Base-by-base conservation (phyloP, 2,797 vertebrate species). In the Atherinosoma microstoma region DNA sequence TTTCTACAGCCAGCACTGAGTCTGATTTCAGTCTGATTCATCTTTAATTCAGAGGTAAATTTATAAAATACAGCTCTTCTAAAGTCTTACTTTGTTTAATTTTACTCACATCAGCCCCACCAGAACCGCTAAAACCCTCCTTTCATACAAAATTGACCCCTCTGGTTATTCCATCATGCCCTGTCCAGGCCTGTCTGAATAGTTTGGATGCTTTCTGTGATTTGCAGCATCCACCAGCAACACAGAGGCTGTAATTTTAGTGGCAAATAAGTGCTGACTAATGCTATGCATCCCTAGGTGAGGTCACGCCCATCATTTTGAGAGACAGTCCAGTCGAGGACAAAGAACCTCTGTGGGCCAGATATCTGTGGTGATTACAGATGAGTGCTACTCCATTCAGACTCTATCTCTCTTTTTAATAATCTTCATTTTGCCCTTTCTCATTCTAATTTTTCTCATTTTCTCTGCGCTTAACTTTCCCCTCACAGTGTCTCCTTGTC, bases 371-470 rank as follows among this genome's bases (percentile, higher is more conserved):
- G 58, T 79, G 86, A 88, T 90, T 84, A 84, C 71, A 80, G 64
- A 58, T 54, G 53, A 64, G 34, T 59, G 35, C 70, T 74, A 59
- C 64, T 64, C 66, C 54, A 15, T 64, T 76, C 61, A 22, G 18
- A 64, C 63, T 22, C 62, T n/a, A 38, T 60, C 35, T 58, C 64
- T 58, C 57, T 75, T 64, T 81, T 81, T 84, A 83, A 88, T 84
- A 73, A 63, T 77, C 79, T 77, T 71, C 76, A 64, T 75, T 75
- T 79, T 78, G 61, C 63, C 74, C 57, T 77, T 70, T 79, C 69
- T 86, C 75, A 59, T 84, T 89, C 78, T 47, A 70, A 83, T 79
- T 83, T 58, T 67, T 82, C 70, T 85, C 64, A 78, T 86, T 84
- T 85, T 84, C 79, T 73, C 78, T n/a, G 11, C 1, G 9, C 77